Base-by-base conservation (phyloP, 2,888 invertebrate species). In the Atherix ibis region DNA sequence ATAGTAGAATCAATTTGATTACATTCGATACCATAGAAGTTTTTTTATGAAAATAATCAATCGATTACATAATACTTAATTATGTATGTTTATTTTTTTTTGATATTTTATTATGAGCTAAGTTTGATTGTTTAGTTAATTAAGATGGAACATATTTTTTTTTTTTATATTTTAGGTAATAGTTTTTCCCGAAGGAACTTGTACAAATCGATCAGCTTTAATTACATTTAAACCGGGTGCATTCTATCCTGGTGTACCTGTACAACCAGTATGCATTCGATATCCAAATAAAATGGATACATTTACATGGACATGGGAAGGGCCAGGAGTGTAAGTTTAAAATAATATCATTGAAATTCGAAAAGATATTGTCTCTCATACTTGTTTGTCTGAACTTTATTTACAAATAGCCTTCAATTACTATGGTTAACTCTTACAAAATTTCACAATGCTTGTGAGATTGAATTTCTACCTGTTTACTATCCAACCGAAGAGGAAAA, bases 171-270 rank as follows among this genome's bases (percentile, higher is more conserved):
- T n/a, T n/a, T 64, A 80, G 73, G 77, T 94, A 33, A 70, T 91
- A 39, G 89, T 95, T 50, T 95, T 94, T 61, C 89, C 94, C 0
- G 94, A 95, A 59, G 95, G 94, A 31, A 95, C 95, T 0, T 94
- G 92, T 59, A 91, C 94, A 18, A 95, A 95, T 64, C 73, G 92
- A 17, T 79, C 81, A 0, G 88, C 88, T 52, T 65, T 95, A 46
- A 84, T 87, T 46, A 83, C 84, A 24, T 88, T 87, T 62, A 87
- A 85, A 56, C 77, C 80, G 3, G 92, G 94, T 26, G 94, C 91
- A 9, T 95, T 95, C 63, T 85, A 85, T 62, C 91, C 92, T 0
- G 92, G 92, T 1, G 87, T 92, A 10, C 91, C 95, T 0, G 82
- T 95, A 2, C 95, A 95, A 54, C 94, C 94, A 0, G 89, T 95